Percentiles rank a stretch among this genome's conserved stretches.
phyloP scores from a whole-genome alignment of 2,113 vertebrate genomes.

The Oostethus manadensis region DNA sequence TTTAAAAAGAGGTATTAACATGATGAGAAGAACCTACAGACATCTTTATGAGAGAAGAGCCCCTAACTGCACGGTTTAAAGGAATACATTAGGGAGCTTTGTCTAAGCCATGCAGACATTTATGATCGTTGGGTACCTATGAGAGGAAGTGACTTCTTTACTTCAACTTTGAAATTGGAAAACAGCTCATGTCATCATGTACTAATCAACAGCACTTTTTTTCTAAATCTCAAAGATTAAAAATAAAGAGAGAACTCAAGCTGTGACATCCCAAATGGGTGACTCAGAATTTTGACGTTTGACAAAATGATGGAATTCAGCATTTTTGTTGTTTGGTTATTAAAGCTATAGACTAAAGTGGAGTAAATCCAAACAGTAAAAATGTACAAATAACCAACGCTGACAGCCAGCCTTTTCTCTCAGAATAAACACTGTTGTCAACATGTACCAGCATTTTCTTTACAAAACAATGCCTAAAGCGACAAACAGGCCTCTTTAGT shows the following conservation, averaged over 20 bases:
- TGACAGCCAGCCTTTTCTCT: conserved; percentile 51
- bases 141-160: conserved; percentile 28
- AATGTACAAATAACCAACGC: conserved; percentile 34
- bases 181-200: conserved; percentile 16
- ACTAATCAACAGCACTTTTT: conserved; percentile 10
- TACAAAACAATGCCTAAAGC: conserved; percentile 60
- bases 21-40: conserved; percentile 20
- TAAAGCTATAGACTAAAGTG: conserved; percentile 47
- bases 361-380: conserved; percentile 57
- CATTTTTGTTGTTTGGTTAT: conserved; percentile 51
- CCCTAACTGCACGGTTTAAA: conserved; percentile 25
- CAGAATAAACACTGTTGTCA: conserved; percentile 47
- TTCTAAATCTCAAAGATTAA: conserved; percentile 42
- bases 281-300: conserved; percentile 61
- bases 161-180: conserved; percentile 20
- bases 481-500: conserved; percentile 58
- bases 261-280: conserved; percentile 38
- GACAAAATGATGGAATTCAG: conserved; percentile 52
- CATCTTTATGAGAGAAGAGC: conserved; percentile 33
- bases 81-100: conserved; percentile 35
- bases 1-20: conserved; percentile 5
- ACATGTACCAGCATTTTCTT: conserved; percentile 46
- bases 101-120: conserved; percentile 31
- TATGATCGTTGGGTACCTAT: conserved; percentile 34
- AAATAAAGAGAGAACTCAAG: conserved; percentile 54